Base-by-base conservation (phyloP, 2,113 vertebrate species). In the Oriolus oriolus region DNA sequence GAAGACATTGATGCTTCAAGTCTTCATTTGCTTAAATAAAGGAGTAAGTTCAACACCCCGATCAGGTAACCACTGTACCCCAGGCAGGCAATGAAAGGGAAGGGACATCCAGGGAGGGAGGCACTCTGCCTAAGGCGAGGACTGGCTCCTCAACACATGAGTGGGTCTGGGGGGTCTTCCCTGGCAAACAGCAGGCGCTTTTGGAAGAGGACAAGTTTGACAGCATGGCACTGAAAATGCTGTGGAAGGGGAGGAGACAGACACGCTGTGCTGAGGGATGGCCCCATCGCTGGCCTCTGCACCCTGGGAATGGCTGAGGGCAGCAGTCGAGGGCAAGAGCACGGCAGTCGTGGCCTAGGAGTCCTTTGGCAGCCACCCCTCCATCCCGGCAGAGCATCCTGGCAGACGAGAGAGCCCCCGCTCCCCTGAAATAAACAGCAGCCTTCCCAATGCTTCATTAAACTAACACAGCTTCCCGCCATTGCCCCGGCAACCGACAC, bases 401-500 rank as follows among this genome's bases (percentile, higher is more conserved):
- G 89, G 87, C 84, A 94, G 91, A 77, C 10, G 1, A 84, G 59
- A 89, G 84, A 84, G 81, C 76, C 86, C 80, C 61, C 3, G 1
- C 79, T 86, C 73, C 79, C 56, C 82, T 75, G 75, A 93, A 95
- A 96, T 68, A 94, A 92, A 92, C 89, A 90, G 92, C 90, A 93
- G 86, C 89, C 83, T 90, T 95, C 91, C 95, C 92, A 85, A 90
- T 73, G 87, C 92, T 94, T 95, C 88, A 96, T 97, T 96, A 96
- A 96, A 95, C 95, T 74, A 94, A 94, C 90, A 95, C 90, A 93
- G 89, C 95, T 97, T 94, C 94, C 89, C 64, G 21, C 82, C 92
- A 96, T 96, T 78, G 95, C 94, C 92, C 84, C 80, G 94, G 96
- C 92, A 97, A 96, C 94, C 82, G 59, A 94, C 93, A 93, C 84